phyloP scores from a whole-genome alignment of 2,113 vertebrate genomes.

The Lichenostomus cassidix region DNA sequence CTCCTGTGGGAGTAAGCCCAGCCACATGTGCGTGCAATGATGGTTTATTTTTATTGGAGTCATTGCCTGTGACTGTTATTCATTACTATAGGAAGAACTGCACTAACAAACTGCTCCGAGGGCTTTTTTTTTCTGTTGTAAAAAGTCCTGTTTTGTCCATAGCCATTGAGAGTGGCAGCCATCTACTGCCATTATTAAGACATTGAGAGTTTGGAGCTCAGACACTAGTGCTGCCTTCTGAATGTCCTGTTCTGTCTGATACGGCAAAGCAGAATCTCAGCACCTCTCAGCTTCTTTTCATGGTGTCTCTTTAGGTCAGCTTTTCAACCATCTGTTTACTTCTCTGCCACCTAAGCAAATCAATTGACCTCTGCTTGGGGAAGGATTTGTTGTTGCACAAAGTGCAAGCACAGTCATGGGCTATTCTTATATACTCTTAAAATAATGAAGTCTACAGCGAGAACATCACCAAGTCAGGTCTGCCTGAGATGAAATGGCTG shows the following conservation, averaged over 20 bases:
- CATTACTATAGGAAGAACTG: constrained; percentile 55
- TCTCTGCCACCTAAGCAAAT: not conserved
- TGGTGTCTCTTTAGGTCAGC: not conserved
- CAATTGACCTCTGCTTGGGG: not conserved
- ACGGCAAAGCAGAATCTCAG: not conserved
- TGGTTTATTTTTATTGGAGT: constrained; percentile 58
- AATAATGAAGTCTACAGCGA: not conserved
- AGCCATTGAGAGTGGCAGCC: not conserved
- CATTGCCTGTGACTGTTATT: constrained; percentile 49
- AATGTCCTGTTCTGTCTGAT: not conserved
- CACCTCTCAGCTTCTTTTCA: not conserved
- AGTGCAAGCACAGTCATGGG: not conserved
- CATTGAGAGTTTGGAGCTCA: not conserved
- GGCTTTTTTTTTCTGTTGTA: not conserved
- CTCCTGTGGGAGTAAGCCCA: constrained; percentile 30
- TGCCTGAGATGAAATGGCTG: not conserved
- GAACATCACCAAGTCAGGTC: not conserved
- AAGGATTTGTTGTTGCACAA: not conserved
- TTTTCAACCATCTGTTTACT: not conserved
- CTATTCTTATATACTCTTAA: not conserved
- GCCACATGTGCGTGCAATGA: constrained; percentile 3
- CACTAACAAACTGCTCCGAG: not conserved
- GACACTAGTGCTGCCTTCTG: not conserved
- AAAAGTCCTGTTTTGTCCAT: constrained; percentile 31
- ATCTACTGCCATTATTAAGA: not conserved